Conservation (phyloP, 2,113 vertebrate species). For the Anseranas semipalmata region DNA sequence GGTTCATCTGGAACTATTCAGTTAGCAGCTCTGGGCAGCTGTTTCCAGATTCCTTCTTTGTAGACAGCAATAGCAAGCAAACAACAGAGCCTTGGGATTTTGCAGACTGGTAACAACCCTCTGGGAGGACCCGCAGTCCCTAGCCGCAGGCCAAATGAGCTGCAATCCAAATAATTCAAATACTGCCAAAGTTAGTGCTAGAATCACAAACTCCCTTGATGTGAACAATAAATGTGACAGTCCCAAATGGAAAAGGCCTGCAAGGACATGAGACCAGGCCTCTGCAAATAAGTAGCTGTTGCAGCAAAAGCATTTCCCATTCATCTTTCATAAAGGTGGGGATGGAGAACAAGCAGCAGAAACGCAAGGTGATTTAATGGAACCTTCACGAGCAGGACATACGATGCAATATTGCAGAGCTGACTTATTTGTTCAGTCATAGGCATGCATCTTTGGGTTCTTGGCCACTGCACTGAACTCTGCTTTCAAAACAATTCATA, state of each 20-base stretch:
- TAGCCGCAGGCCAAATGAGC: background rate
- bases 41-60: background rate
- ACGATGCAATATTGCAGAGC: background rate
- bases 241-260: background rate
- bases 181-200: background rate
- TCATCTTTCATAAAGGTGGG: background rate
- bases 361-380: constrained; percentile 1
- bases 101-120: background rate
- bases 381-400: background rate
- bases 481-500: constrained; percentile 25
- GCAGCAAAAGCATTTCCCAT: background rate
- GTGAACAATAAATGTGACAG: background rate
- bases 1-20: constrained; percentile 53
- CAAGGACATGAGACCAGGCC: background rate
- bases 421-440: background rate
- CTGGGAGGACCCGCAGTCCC: background rate
- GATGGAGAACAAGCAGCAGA: background rate
- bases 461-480: constrained; percentile 21
- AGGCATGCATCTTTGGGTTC: background rate
- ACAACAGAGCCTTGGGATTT: background rate
- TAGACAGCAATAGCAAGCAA: background rate
- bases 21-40: constrained; percentile 3
- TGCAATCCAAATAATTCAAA: background rate
- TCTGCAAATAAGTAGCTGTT: background rate
- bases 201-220: background rate